Conservation (phyloP, 2,797 vertebrate species). For the Macropodus opercularis region DNA sequence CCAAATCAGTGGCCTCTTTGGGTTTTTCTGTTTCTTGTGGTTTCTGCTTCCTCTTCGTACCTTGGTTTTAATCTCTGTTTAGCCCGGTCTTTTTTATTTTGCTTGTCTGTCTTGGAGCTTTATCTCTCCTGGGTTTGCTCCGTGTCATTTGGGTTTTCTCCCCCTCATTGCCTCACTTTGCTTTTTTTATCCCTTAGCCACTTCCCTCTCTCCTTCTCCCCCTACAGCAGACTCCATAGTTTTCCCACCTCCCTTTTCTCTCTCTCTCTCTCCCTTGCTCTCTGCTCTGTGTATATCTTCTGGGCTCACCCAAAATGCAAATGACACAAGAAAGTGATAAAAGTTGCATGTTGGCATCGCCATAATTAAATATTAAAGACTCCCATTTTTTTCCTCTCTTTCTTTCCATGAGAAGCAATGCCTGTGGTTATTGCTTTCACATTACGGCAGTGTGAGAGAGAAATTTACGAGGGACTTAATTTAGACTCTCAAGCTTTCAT, state of each 20-base stretch:
- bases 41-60: slow-evolving; percentile 13
- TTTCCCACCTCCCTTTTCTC: slow-evolving; percentile 3
- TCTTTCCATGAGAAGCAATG: slow-evolving; percentile 65
- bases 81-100: slow-evolving; percentile 26
- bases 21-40: slow-evolving; percentile 15
- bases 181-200: slow-evolving; percentile 39
- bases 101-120: slow-evolving; percentile 39
- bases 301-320: slow-evolving; percentile 78
- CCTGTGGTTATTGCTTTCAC: slow-evolving; percentile 82
- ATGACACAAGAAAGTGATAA: slow-evolving; percentile 83
- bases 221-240: slow-evolving; percentile 28
- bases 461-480: slow-evolving; percentile 68
- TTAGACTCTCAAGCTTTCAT: slow-evolving; percentile 67
- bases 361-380: slow-evolving; percentile 85
- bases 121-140: slow-evolving; percentile 40
- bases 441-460: slow-evolving; percentile 64
- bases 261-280: slow-evolving; percentile 16
- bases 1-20: slow-evolving; percentile 7
- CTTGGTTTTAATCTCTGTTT: slow-evolving; percentile 35
- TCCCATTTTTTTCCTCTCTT: slow-evolving; percentile 49
- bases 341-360: slow-evolving; percentile 82
- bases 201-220: slow-evolving; percentile 23
- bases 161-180: slow-evolving; percentile 33
- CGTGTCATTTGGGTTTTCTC: slow-evolving; percentile 45
- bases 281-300: slow-evolving; percentile 68